These are phyloP conservation scores for Orchesellides sinensis DNA, from an alignment of 2,888 invertebrate genomes.

Conservation along the genomic window DNA sequence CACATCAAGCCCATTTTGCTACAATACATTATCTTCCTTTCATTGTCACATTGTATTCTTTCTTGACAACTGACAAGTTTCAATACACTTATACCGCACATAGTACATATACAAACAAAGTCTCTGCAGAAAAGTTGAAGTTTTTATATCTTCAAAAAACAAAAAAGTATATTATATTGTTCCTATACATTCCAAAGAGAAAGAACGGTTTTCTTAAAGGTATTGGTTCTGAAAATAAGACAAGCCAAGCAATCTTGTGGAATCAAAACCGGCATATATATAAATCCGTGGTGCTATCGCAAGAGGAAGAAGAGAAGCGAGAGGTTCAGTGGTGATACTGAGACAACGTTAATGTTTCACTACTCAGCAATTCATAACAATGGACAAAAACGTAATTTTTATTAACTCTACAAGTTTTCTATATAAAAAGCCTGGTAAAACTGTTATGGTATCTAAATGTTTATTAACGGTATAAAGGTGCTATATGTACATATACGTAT, in stretches of 20 bases:
- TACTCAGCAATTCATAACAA: conserved; percentile 27
- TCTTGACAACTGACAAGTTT: neutral
- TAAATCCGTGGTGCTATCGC: neutral
- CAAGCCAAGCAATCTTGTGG: neutral
- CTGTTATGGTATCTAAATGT: neutral
- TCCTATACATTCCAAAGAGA: neutral
- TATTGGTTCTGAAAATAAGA: neutral
- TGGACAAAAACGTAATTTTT: conserved; percentile 58
- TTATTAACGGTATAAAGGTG: conserved; percentile 33
- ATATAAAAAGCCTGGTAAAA: neutral
- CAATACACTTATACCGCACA: too few relatives aligned
- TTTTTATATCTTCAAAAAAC: neutral
- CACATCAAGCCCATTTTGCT: neutral
- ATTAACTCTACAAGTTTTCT: conserved; percentile 15
- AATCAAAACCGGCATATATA: neutral
- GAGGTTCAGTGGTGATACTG: conserved; percentile 26
- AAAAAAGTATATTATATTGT: neutral
- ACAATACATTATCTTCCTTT: neutral
- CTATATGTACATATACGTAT: neutral
- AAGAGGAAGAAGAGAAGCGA: neutral
- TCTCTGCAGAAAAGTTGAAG: neutral
- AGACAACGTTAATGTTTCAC: conserved; percentile 38
- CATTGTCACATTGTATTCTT: neutral
- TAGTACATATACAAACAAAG: neutral
- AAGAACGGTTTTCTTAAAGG: neutral